Conservation (phyloP, 1,140 invertebrate genomes). For the Magallana gigas region DNA sequence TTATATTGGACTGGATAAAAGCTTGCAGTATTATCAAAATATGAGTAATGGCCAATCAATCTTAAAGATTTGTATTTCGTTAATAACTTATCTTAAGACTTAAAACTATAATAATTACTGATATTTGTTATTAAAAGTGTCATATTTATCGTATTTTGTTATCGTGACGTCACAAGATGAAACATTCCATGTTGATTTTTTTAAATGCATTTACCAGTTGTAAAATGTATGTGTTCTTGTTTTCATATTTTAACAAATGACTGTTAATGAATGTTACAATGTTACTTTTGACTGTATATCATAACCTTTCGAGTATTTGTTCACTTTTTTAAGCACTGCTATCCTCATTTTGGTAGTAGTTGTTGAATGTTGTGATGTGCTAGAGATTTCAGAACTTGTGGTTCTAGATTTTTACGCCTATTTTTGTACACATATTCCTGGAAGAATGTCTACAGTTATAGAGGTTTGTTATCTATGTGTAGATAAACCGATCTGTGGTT, state of each 20-base stretch:
- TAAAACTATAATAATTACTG: no score
- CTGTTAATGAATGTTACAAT: not conserved
- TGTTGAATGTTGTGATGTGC: not conserved
- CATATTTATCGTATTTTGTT: not conserved
- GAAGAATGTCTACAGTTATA: not conserved
- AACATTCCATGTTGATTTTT: not conserved
- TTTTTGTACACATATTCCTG: not conserved
- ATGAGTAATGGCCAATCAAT: no score
- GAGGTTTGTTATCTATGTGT: not conserved
- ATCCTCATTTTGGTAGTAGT: no score
- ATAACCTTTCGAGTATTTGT: not conserved
- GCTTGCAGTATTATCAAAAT: no score
- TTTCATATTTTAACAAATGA: no score
- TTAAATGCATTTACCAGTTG: no score
- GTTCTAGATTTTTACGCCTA: not conserved
- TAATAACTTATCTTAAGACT: no score
- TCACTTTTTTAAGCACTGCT: not conserved
- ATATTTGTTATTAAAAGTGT: no score
- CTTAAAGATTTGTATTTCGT: no score
- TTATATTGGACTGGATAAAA: no score
- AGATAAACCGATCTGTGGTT: not conserved
- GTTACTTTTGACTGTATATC: not conserved
- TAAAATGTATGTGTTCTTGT: no score
- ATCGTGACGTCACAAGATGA: not conserved
- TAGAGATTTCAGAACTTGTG: not conserved